Evolutionary conservation across 2,888 invertebrate genomes (phyloP).

Genomic region (Papilio elwesi): DNA sequence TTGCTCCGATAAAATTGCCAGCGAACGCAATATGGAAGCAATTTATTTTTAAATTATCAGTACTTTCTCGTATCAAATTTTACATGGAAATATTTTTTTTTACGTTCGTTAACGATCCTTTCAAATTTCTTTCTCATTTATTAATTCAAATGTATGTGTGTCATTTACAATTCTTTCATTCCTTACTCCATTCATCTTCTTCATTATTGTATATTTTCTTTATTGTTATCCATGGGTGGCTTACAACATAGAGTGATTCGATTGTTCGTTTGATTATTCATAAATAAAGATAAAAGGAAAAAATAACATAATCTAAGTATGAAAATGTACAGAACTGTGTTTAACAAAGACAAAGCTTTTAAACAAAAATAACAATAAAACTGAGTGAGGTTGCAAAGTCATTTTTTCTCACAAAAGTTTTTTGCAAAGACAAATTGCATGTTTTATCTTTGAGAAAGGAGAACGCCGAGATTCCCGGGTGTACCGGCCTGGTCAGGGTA

Average conservation of each 20-base stretch:
- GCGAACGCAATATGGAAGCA: slow-evolving; percentile 37
- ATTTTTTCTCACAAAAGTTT: slow-evolving; percentile 31
- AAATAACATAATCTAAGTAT: not conserved
- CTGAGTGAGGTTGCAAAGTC: slow-evolving; percentile 8
- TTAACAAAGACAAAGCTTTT: slow-evolving; percentile 1
- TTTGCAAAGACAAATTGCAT: slow-evolving; percentile 34
- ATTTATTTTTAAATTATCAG: slow-evolving; percentile 38
- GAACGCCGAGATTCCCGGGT: slow-evolving; percentile 51
- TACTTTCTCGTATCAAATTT: slow-evolving; percentile 25
- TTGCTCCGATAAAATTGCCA: slow-evolving; percentile 48
- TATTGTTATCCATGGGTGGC: not conserved
- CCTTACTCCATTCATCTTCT: not conserved
- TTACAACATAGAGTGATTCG: not conserved
- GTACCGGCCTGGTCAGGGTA: slow-evolving; percentile 65
- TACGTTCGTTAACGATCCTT: slow-evolving; percentile 8
- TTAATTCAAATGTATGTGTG: not conserved
- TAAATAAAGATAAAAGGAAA: not conserved
- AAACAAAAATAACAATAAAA: slow-evolving; percentile 12
- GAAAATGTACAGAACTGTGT: not conserved
- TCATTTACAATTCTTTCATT: not conserved
- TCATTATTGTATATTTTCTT: not conserved
- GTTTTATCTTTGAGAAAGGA: slow-evolving; percentile 44
- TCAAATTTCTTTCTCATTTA: slow-evolving; percentile 1
- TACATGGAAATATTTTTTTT: slow-evolving; percentile 11
- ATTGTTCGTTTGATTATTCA: too few relatives aligned